Percentiles rank a stretch among this genome's conserved stretches.
Evolutionary conservation across 1,140 invertebrate genomes (phyloP).

Genomic region (Cotesia chilonis): DNA sequence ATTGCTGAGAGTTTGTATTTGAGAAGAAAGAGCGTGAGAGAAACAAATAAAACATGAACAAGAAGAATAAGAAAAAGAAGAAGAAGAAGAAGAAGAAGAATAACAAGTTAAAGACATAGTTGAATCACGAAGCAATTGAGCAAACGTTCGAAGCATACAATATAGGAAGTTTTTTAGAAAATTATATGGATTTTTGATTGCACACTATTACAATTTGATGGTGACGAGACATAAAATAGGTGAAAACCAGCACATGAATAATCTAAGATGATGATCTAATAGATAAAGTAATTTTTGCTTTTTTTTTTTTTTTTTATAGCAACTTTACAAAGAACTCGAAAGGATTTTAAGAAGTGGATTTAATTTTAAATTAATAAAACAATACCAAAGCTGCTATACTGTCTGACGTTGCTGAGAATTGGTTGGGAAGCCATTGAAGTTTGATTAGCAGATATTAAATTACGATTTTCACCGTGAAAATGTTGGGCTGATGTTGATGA

Average conservation of each 20-base stretch:
- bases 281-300: constrained; percentile 18
- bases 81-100: too few relatives aligned
- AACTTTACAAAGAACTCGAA: too few relatives aligned
- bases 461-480: constrained; percentile 66
- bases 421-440: constrained; percentile 62
- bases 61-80: constrained; percentile 14
- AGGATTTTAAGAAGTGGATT: constrained; percentile 37
- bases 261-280: constrained; percentile 35
- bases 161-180: too few relatives aligned
- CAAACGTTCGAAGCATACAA: too few relatives aligned
- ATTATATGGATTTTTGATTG: too few relatives aligned
- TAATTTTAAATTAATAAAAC: constrained; percentile 16
- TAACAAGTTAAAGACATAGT: too few relatives aligned
- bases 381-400: constrained; percentile 94
- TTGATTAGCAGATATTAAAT: constrained; percentile 59
- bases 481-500: constrained; percentile 63
- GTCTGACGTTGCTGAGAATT: constrained; percentile 73
- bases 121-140: too few relatives aligned
- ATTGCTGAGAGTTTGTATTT: constrained; percentile 4
- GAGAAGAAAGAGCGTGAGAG: not conserved
- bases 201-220: too few relatives aligned
- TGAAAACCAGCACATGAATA: too few relatives aligned
- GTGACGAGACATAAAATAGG: too few relatives aligned
- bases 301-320: constrained; percentile 9
- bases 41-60: not conserved